Conservation (phyloP, 2,797 vertebrate genomes). For the Oreortyx pictus region DNA sequence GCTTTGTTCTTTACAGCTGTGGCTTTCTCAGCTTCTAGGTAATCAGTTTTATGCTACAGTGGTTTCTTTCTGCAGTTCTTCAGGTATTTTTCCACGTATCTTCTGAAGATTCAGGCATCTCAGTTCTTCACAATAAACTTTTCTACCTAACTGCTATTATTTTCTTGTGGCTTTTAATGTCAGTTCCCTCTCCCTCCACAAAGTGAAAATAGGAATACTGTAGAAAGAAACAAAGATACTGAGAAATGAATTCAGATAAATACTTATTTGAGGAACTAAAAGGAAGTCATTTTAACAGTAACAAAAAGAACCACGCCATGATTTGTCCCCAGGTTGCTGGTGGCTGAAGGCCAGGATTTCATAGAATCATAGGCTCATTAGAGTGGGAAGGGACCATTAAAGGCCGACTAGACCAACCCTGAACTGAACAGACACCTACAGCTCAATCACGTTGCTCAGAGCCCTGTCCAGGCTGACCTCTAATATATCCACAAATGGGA, state of each 20-base stretch:
- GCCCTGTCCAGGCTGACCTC: no score
- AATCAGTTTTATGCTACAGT: not conserved
- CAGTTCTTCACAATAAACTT: not conserved
- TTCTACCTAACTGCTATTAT: not conserved
- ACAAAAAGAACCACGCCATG: not conserved
- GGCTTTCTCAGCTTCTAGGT: not conserved
- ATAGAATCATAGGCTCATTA: no score
- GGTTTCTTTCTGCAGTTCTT: not conserved
- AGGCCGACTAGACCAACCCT: no score
- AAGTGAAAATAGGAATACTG: not conserved
- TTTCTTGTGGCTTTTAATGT: not conserved
- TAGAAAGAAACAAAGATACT: not conserved
- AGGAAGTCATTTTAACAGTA: not conserved
- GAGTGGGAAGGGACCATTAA: no score
- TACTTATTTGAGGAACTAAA: not conserved
- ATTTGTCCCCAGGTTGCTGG: not conserved
- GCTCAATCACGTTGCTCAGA: no score
- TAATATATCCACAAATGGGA: no score
- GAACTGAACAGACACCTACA: no score
- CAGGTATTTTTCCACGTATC: not conserved
- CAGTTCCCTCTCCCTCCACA: not conserved
- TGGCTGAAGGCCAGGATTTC: not conserved
- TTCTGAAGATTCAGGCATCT: not conserved
- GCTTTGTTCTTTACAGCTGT: not conserved
- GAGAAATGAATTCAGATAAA: not conserved